Evolutionary conservation across 2,113 vertebrate genomes (phyloP).

Genomic region (Scomber colias): DNA sequence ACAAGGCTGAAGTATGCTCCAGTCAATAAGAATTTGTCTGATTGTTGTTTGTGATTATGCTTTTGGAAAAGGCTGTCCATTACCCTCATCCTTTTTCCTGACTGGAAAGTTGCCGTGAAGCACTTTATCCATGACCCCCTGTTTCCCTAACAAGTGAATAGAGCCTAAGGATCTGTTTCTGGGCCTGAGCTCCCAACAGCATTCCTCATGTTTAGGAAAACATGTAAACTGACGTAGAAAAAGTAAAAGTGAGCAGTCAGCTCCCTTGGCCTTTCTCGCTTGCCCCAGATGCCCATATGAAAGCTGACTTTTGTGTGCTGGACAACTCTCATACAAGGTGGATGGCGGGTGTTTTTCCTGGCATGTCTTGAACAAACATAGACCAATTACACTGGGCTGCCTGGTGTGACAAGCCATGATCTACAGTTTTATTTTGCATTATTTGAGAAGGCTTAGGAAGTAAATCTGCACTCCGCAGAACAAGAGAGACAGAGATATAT

Average conservation of each 20-base stretch:
- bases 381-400: conserved; percentile 67
- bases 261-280: conserved; percentile 69
- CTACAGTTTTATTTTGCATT: conserved; percentile 75
- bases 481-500: conserved; percentile 52
- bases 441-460: conserved; percentile 67
- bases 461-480: conserved; percentile 51
- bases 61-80: conserved; percentile 57
- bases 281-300: conserved; percentile 72
- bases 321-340: conserved; percentile 66
- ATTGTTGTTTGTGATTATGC: conserved; percentile 63
- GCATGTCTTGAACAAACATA: conserved; percentile 76
- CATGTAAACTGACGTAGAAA: conserved; percentile 74
- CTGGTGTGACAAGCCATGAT: conserved; percentile 69
- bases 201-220: conserved; percentile 81
- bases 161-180: conserved; percentile 66
- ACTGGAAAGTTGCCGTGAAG: conserved; percentile 67
- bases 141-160: conserved; percentile 75
- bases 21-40: conserved; percentile 43
- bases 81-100: conserved; percentile 39
- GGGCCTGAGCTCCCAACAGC: conserved; percentile 63
- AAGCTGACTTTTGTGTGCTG: conserved; percentile 80
- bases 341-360: conserved; percentile 77
- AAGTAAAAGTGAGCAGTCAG: conserved; percentile 76
- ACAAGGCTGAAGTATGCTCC: conserved; percentile 13
- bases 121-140: conserved; percentile 74